A percentile compares a stretch with the other conserved stretches of the same genome.
phyloP scores from a whole-genome alignment of 1,140 invertebrate species.

The Batillaria attramentaria region DNA sequence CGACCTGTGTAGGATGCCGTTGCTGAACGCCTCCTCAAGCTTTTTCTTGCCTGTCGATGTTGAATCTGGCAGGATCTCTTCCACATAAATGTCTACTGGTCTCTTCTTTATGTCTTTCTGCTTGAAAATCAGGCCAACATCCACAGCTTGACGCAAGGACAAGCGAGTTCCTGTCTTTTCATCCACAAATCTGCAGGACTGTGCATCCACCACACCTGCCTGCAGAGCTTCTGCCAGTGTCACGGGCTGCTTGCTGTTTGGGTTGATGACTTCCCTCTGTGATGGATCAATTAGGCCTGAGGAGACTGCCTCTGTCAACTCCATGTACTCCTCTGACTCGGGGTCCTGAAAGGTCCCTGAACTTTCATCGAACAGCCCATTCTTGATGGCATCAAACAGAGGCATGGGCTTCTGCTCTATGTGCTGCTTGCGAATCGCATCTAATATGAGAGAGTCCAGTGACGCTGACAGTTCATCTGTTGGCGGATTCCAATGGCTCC shows the following conservation, averaged over 20 bases:
- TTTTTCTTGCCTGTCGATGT: conserved; percentile 51
- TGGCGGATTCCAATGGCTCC: conserved; percentile 40
- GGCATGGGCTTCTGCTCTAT: conserved; percentile 47
- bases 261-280: conserved; percentile 53
- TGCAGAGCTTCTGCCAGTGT: conserved; percentile 77
- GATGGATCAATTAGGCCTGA: conserved; percentile 70
- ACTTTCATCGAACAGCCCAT: conserved; percentile 51
- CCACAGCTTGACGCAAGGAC: conserved; percentile 51
- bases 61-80: conserved; percentile 59
- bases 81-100: conserved; percentile 62
- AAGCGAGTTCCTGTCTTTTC: conserved; percentile 41
- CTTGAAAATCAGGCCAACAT: conserved; percentile 55
- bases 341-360: conserved; percentile 80
- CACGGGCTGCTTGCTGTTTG: conserved; percentile 45
- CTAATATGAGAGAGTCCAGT: conserved; percentile 58
- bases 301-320: conserved; percentile 78
- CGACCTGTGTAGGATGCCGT: conserved; percentile 60
- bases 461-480: conserved; percentile 58
- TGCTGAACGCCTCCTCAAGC: conserved; percentile 62
- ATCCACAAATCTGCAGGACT: conserved; percentile 75
- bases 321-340: conserved; percentile 71
- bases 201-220: conserved; percentile 82
- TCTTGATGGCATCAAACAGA: conserved; percentile 56
- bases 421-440: conserved; percentile 46
- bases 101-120: conserved; percentile 48